Evolutionary conservation across 2,888 invertebrate genomes (phyloP), one percentile per base, ranked within the genome.

Genomic region (Fabriciana adippe): DNA sequence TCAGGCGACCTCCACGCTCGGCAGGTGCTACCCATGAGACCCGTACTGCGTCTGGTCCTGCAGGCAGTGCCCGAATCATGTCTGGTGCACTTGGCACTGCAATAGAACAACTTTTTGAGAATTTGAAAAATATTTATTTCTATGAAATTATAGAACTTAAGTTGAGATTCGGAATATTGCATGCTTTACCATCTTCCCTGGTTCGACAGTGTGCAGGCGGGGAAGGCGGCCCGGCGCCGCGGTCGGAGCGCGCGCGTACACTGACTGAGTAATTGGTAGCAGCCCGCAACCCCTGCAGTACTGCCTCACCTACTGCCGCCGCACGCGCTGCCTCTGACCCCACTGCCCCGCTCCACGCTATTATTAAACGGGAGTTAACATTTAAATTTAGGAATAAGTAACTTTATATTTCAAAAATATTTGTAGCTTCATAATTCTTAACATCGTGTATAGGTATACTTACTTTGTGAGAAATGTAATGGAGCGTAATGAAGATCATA

Each of bases 191-290:
- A 84, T 97, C 97, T 82, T 97, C 96, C 70, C 94, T 94, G 0
- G 97, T 97, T 74, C 93, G 90, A 85, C 97, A 97, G 87, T 94
- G 95, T 73, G 96, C 93, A 48, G 96, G 94, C 63, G 93, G 82
- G 75, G 96, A 96, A 72, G 96, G 90, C 51, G 96, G 94, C 2
- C 97, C 97, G 79, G 95, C 95, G 4, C 97, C 97, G 53, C 95
- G 95, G 63, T 94, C 94, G 0, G 96, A 95, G 79, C 95, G 96
- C 35, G 97, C 97, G 79, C 96, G 89, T 50, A 97, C 96, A 80
- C 96, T 94, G 75, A 97, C 94, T 51, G 96, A 96, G 90, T 97
- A 97, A 92, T 97, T 97, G 66, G 97, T 95, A 80, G 94, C 96
- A 77, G 96, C 95, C 77, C 95, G 94, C 75, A 97, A 89, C 0